Base-by-base conservation (phyloP, 53 echinoderm and acorn worm genomes). In the Glandiceps talaboti region DNA sequence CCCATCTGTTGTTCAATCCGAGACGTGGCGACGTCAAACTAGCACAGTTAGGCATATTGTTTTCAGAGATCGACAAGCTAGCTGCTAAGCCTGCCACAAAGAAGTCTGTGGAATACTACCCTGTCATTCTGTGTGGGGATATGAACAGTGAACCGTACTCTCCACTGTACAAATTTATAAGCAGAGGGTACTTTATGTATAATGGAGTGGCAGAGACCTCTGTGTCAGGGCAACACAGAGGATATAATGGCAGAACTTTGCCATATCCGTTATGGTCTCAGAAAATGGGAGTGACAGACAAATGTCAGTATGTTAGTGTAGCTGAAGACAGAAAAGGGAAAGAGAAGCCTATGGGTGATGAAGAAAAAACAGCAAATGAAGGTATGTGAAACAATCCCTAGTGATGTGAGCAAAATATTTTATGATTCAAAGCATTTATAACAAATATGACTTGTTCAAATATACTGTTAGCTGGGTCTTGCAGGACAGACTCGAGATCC, bases 1-100 rank as follows among this genome's bases (percentile, higher is more conserved):
- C 97, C 33, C 97, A 97, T 79, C 86, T 97, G 64, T 77, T 97
- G 1, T 97, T 87, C 86, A 97, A 97, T 76, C 97, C 97, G 0
- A 88, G 80, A 30, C 85, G 97, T 1, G 97, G 97, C 10, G 97
- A 97, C 79, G 85, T 97, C 80, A 97, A 97, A 81, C 83, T 97
- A 28, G 89, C 97, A 27, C 97, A 97, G 76, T 76, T 97, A 45
- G 93, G 92, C 74, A 29, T 94, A 30, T 77, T 96, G 1, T 83
- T 96, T 76, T 92, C 96, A 25, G 92, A 96, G 81, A 92, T 96
- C 73, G 96, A 96, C 84, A 73, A 85, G 26, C 32, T 96, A 30
- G 81, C 90, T 10, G 83, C 80, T 14, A 83, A 79, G 31, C 30
- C 26, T 0, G 31, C 30, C 28, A 26, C 75, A 45, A 27, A 74